Conservation (phyloP, 37 sponge, comb jelly and placozoan genomes). For the Diacarnus erythraeanus region DNA sequence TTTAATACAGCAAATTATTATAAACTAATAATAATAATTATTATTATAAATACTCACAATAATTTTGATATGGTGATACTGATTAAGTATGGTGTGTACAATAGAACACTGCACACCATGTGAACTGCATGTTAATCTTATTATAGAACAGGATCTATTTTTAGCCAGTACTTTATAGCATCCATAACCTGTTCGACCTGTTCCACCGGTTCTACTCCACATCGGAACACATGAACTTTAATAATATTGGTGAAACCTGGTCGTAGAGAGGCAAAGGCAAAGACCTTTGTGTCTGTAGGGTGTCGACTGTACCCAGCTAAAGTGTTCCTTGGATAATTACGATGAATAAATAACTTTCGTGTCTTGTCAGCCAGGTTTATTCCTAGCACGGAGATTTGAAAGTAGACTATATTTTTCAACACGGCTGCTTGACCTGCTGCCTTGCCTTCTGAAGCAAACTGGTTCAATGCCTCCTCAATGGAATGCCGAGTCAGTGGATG, state of each 20-base stretch:
- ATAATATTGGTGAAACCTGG: constrained; percentile 46
- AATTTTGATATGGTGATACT: no score
- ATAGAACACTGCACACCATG: no score
- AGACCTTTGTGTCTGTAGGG: constrained; percentile 8
- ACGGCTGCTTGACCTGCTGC: constrained; percentile 59
- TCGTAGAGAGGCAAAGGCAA: constrained; percentile 48
- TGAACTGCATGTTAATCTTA: not conserved
- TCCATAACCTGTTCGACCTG: constrained; percentile 28
- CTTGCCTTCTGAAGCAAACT: constrained; percentile 33
- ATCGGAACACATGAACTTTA: constrained; percentile 53
- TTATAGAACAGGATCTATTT: constrained; percentile 21
- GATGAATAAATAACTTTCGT: constrained; percentile 41
- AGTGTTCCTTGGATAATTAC: constrained; percentile 63
- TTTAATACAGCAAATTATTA: no score
- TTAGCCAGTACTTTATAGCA: constrained; percentile 58
- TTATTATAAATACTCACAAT: no score
- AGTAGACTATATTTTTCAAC: constrained; percentile 36
- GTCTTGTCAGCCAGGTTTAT: constrained; percentile 52
- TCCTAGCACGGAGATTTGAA: constrained; percentile 53
- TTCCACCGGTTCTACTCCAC: constrained; percentile 11
- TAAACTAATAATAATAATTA: no score
- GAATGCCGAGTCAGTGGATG: constrained; percentile 24
- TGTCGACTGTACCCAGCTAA: constrained; percentile 46
- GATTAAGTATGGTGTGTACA: no score
- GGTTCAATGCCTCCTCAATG: constrained; percentile 33